These are phyloP conservation scores for Drosophila erecta DNA, from an alignment of 1,140 invertebrate genomes.

Conservation along the genomic window DNA sequence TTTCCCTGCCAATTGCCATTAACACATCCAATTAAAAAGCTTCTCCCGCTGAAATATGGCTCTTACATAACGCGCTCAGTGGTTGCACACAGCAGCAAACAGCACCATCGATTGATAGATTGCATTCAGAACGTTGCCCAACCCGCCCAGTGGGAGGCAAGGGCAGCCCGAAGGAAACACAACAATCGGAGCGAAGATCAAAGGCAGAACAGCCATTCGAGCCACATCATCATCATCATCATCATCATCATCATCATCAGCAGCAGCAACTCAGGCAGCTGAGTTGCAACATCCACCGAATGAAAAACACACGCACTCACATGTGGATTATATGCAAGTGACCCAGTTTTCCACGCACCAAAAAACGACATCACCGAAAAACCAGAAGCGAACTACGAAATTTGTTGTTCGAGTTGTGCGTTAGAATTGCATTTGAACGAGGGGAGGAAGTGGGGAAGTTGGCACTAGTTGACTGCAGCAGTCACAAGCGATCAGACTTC, in stretches of 20 bases:
- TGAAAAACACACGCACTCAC: slow-evolving; percentile 25
- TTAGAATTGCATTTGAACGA: slow-evolving; percentile 63
- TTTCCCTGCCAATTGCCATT: neutral
- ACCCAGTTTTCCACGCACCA: slow-evolving; percentile 59
- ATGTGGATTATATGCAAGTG: slow-evolving; percentile 70
- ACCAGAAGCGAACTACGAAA: too few relatives aligned
- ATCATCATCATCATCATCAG: slow-evolving; percentile 1
- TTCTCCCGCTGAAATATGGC: slow-evolving; percentile 33
- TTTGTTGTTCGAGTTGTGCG: slow-evolving; percentile 27
- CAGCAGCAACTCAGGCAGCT: slow-evolving; percentile 23
- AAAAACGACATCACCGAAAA: slow-evolving; percentile 32
- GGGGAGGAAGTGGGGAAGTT: slow-evolving; percentile 7
- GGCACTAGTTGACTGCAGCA: slow-evolving; percentile 11
- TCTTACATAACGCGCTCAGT: slow-evolving; percentile 68
- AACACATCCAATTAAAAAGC: neutral
- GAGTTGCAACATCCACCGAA: slow-evolving; percentile 68
- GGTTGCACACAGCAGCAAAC: slow-evolving; percentile 52
- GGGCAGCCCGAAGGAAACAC: slow-evolving; percentile 19
- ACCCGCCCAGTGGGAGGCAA: slow-evolving; percentile 34
- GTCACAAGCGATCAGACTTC: neutral
- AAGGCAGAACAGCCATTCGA: slow-evolving; percentile 42
- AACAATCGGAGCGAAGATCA: slow-evolving; percentile 62
- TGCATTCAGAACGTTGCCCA: slow-evolving; percentile 77
- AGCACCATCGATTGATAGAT: slow-evolving; percentile 68
- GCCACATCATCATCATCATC: too few relatives aligned